Conservation (phyloP, 2,113 vertebrate genomes). For the Stegastes partitus region DNA sequence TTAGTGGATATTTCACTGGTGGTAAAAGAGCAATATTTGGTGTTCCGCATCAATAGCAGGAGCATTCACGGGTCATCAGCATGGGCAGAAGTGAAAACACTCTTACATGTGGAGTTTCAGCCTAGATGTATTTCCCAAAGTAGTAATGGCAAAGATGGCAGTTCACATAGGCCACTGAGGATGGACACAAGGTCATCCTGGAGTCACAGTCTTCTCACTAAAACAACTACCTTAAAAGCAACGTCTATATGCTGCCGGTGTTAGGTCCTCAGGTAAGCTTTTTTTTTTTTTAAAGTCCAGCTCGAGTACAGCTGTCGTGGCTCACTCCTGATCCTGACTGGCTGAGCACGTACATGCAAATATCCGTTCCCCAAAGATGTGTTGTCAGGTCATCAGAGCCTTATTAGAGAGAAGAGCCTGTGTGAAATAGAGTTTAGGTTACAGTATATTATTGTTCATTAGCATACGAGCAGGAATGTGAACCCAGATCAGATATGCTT, state of each 20-base stretch:
- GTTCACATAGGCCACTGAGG: background rate
- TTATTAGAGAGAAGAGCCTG: background rate
- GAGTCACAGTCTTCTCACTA: background rate
- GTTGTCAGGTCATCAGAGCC: conserved; percentile 10
- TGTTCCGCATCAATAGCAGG: background rate
- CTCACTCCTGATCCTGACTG: background rate
- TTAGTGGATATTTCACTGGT: background rate
- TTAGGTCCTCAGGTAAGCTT: background rate
- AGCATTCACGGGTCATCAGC: background rate
- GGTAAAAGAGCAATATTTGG: background rate
- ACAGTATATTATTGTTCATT: conserved; percentile 15
- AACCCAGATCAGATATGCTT: background rate
- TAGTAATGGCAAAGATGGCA: background rate
- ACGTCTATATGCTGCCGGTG: background rate
- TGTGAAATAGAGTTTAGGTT: conserved; percentile 11
- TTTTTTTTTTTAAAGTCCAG: background rate
- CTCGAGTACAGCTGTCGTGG: background rate
- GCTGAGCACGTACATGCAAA: conserved; percentile 1
- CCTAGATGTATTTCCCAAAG: background rate
- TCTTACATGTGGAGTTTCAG: background rate
- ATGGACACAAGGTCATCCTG: background rate
- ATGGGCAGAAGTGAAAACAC: background rate
- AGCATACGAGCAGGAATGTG: conserved; percentile 11
- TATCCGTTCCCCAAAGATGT: conserved; percentile 12
- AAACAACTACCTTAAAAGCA: background rate